Conservation (phyloP, 2,113 vertebrate species). For the Sakesphorus luctuosus region DNA sequence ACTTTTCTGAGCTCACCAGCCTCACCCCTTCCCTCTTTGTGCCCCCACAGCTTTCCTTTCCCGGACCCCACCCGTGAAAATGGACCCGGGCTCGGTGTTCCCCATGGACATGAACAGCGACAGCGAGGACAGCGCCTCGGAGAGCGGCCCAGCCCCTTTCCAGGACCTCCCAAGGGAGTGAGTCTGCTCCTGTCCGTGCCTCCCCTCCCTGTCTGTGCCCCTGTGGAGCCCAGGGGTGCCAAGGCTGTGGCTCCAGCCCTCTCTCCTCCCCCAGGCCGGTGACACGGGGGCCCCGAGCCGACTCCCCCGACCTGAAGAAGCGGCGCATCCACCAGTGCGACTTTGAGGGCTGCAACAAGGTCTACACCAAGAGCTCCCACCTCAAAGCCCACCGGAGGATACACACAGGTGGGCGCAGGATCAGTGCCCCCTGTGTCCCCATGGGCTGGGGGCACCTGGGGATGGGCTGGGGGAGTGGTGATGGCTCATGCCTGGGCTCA, state of each 20-base stretch:
- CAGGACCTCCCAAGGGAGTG: conserved; percentile 74
- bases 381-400: conserved; percentile 95
- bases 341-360: conserved; percentile 96
- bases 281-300: not conserved
- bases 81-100: conserved; percentile 75
- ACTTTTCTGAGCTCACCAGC: not conserved
- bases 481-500: fast-evolving
- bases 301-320: conserved; percentile 90
- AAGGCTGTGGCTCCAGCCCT: not conserved
- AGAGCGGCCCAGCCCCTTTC: conserved; percentile 71
- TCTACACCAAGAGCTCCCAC: conserved; percentile 98
- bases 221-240: fast-evolving
- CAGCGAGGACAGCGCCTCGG: conserved; percentile 73
- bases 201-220: not conserved
- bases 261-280: not conserved
- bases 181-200: not conserved
- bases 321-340: conserved; percentile 95
- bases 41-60: conserved; percentile 35
- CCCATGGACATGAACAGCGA: conserved; percentile 78
- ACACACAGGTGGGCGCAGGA: conserved; percentile 86
- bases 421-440: fast-evolving
- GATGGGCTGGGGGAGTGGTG: fast-evolving
- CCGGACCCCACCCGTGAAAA: conserved; percentile 69
- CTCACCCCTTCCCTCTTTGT: not conserved
- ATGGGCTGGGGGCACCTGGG: fast-evolving